These are phyloP conservation scores for Drosophila grimshawi DNA, from an alignment of 1,140 invertebrate species.

Conservation along the genomic window DNA sequence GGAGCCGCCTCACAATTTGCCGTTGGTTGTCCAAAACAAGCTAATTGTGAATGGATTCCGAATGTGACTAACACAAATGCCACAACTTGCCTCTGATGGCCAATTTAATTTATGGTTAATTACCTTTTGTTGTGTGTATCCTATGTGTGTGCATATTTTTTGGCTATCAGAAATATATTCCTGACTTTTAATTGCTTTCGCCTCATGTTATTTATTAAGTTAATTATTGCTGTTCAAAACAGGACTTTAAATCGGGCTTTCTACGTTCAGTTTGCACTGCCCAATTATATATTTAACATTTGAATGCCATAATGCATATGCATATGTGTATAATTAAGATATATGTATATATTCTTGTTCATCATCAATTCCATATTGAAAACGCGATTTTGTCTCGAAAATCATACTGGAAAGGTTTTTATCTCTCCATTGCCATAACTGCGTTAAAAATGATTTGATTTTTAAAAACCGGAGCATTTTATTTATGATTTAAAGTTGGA, in stretches of 20 bases:
- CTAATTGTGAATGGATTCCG: neutral
- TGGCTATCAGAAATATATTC: slow-evolving; percentile 2
- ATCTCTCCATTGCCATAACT: no score
- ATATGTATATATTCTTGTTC: no score
- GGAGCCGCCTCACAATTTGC: slow-evolving; percentile 39
- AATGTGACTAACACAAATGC: slow-evolving; percentile 9
- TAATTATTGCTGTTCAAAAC: neutral
- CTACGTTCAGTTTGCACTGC: neutral
- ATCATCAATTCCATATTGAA: no score
- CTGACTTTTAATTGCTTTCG: slow-evolving; percentile 22
- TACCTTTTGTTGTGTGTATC: slow-evolving; percentile 29
- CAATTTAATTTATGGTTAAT: slow-evolving; percentile 38
- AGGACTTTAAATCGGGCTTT: neutral
- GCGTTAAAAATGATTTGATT: no score
- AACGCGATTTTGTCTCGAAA: no score
- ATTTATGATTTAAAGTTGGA: no score
- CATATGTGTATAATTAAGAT: no score
- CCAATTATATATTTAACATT: no score
- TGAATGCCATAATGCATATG: no score
- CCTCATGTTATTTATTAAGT: neutral
- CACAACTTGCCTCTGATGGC: slow-evolving; percentile 25
- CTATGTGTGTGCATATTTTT: neutral
- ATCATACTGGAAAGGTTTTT: no score
- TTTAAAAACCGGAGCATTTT: no score
- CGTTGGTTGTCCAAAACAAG: slow-evolving; percentile 4